A percentile compares a stretch with the other conserved stretches of the same genome.
Evolutionary conservation across 2,888 invertebrate genomes (phyloP).

Genomic region (Eupithecia abbreviata): DNA sequence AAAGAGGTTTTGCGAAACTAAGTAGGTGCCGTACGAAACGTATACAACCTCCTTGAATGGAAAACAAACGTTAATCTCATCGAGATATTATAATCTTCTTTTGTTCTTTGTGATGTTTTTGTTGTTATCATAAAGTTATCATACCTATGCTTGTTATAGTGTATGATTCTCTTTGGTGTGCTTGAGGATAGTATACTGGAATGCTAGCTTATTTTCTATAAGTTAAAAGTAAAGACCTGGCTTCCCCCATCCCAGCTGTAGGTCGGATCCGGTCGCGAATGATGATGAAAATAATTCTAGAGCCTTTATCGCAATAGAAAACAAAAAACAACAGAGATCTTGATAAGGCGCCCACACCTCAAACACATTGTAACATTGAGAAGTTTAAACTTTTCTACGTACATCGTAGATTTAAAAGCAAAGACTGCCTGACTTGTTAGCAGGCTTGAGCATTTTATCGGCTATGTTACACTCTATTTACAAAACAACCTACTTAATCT

Average conservation of each 20-base stretch:
- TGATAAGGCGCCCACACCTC: not conserved
- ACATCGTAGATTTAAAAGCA: not conserved
- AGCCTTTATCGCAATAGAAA: not conserved
- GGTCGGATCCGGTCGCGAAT: not conserved
- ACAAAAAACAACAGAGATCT: not conserved
- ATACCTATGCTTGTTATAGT: no score
- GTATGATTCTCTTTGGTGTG: not conserved
- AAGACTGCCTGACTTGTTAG: not conserved
- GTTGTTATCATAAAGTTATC: not conserved
- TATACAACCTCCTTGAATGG: not conserved
- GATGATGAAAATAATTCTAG: not conserved
- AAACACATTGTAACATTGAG: not conserved
- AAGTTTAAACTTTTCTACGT: not conserved
- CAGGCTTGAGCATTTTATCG: slow-evolving; percentile 25
- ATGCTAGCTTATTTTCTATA: no score
- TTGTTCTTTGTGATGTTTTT: not conserved
- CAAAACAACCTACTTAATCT: slow-evolving; percentile 18
- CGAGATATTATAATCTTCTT: no score
- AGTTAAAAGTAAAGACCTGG: not conserved
- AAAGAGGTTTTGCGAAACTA: not conserved
- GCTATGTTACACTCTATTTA: slow-evolving; percentile 38
- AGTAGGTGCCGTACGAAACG: not conserved
- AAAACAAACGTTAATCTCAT: not conserved
- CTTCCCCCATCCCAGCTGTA: not conserved
- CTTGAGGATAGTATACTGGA: not conserved